Base-by-base conservation (phyloP, 2,888 invertebrate genomes). In the Ephialtes manifestator region DNA sequence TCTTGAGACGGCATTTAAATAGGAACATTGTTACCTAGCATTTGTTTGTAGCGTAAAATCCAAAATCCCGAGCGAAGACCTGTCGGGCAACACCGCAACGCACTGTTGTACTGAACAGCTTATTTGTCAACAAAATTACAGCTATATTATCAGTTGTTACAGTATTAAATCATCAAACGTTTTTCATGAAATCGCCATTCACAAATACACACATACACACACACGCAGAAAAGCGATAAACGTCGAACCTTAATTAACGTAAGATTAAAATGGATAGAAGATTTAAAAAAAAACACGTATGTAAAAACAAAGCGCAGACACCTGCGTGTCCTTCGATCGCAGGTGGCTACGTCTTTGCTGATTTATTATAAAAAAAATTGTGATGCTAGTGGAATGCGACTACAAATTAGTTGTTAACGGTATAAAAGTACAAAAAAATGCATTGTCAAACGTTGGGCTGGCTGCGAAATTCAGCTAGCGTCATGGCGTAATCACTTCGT, bases 41-140 rank as follows among this genome's bases (percentile, higher is more conserved):
- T 78, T 91, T 90, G 90, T 91, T 92, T 89, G 91, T 90, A 82
- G 92, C 89, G 63, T 87, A 91, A 88, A 91, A 90, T 93, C 93
- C 93, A 88, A 91, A 92, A 90, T 92, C 92, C 90, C 90, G 90
- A 89, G 92, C 87, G 91, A 92, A 93, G 92, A 92, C 92, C 93
- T 93, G 92, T 90, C 90, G 90, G 88, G 90, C 90, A 90, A 92
- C 89, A 91, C 87, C 90, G 89, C 90, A 90, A 90, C 88, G 90
- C 80, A 80, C 78, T 75, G 75, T 81, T 81, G 85, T 80, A 82
- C 65, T 71, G 46, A 67, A 82, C 79, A 77, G 71, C 72, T 53
- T 80, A 43, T n/a, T 70, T 72, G 28, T 7, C 67, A 51, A 60
- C 78, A 68, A 43, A 60, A 55, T 74, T 67, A 67, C 46, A 63